phyloP scores from a whole-genome alignment of 2,888 invertebrate genomes.

The Lepas anatifera region DNA sequence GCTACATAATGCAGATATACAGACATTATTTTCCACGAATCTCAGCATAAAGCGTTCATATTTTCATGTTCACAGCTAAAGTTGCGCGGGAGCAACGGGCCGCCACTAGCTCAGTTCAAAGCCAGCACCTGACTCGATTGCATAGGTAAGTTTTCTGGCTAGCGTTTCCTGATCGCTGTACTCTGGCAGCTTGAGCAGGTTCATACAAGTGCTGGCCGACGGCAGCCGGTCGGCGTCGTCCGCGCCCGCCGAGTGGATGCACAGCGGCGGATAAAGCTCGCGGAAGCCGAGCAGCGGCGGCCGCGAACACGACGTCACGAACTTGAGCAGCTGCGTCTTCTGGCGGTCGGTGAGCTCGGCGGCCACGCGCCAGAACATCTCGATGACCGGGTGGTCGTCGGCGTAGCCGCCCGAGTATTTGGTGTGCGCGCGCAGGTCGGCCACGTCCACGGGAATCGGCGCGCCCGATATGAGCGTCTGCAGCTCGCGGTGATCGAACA shows the following conservation, averaged over 20 bases:
- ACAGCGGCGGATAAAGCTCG: constrained; percentile 92
- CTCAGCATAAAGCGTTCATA: too few relatives aligned
- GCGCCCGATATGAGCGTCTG: constrained; percentile 95
- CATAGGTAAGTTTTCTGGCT: constrained; percentile 73
- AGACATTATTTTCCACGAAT: too few relatives aligned
- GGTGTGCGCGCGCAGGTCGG: constrained; percentile 74
- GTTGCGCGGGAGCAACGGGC: background rate
- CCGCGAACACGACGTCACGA: constrained; percentile 95
- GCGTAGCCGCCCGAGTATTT: constrained; percentile 58
- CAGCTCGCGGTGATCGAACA: constrained; percentile 89
- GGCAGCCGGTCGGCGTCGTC: constrained; percentile 75
- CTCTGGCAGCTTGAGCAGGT: constrained; percentile 88
- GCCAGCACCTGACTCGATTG: constrained; percentile 88
- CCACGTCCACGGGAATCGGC: constrained; percentile 81
- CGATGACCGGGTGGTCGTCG: constrained; percentile 49
- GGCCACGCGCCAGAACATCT: constrained; percentile 80
- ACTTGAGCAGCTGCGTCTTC: constrained; percentile 78
- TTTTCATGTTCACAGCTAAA: too few relatives aligned
- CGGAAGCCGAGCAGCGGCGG: constrained; percentile 81
- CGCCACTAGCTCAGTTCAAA: constrained; percentile 59
- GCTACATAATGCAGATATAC: too few relatives aligned
- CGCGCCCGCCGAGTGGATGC: constrained; percentile 83
- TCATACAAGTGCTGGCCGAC: constrained; percentile 96
- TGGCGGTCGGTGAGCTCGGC: constrained; percentile 68
- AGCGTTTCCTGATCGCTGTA: constrained; percentile 64